Evolutionary conservation across 2,888 invertebrate genomes (phyloP), one percentile per base, ranked within the genome.

Genomic region (Drosophila yooni): DNA sequence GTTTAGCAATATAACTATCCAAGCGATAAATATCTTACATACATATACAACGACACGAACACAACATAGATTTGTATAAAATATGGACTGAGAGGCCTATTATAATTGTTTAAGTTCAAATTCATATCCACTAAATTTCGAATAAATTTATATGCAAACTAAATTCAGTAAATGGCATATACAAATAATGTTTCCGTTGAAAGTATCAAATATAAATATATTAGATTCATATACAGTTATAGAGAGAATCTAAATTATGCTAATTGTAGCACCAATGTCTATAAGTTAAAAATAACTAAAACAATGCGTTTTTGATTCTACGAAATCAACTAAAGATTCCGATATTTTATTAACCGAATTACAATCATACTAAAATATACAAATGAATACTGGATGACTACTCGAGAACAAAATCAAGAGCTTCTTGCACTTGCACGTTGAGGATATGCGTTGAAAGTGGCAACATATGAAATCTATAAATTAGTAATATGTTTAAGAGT

Each of bases 371-470:
- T 53, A 48, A 5, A 34, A 60, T 34, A 56, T n/a, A 59, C 27
- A 61, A 40, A 21, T 31, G 21, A 43, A 21, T 40, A 21, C 40
- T 54, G 43, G 53, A 63, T 61, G 40, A 67, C 51, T 54, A 51
- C 54, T 77, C 71, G 59, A 84, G 74, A 80, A 84, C 90, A 91
- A 90, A 90, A 91, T 91, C 91, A 89, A 91, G 91, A 91, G 91
- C 91, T 91, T 91, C 91, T 89, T 86, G 83, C 82, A 88, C 76
- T 79, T 52, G 40, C 62, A 66, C 58, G 43, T 54, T 77, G 64
- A 64, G 58, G 51, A 61, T 27, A 60, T 75, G 70, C 58, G 38
- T 51, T 61, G 21, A 70, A 36, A 53, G 58, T 53, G 57, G 52
- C 48, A 54, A 59, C n/a, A 68, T 69, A 69, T 27, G 34, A 63